phyloP scores from a whole-genome alignment of 2,888 invertebrate genomes.

The Hydrotaea diabolus region DNA sequence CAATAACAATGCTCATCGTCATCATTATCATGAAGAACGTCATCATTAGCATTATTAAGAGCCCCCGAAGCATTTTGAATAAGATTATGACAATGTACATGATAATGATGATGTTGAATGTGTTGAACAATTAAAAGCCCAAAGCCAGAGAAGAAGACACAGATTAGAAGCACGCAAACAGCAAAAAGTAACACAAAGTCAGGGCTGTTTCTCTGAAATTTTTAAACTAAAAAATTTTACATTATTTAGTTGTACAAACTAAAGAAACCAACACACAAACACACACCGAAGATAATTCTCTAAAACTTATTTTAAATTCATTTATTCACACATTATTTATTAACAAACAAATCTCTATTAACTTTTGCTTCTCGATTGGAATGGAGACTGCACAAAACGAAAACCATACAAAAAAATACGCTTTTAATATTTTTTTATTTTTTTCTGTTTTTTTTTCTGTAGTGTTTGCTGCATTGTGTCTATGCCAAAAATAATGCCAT shows the following conservation, averaged over 20 bases:
- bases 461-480: constrained; percentile 89
- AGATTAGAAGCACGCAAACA: constrained; percentile 50
- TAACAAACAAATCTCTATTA: neutral
- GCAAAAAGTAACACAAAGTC: constrained; percentile 58
- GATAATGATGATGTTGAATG: neutral
- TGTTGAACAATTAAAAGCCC: constrained; percentile 22
- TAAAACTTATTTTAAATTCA: neutral
- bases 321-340: constrained; percentile 12
- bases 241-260: neutral
- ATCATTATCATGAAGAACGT: constrained; percentile 26
- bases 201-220: constrained; percentile 20
- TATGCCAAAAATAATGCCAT: constrained; percentile 90
- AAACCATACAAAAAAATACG: constrained; percentile 52
- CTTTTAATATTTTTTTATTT: constrained; percentile 44
- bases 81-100: neutral
- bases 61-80: neutral
- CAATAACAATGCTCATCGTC: constrained; percentile 7
- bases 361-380: neutral
- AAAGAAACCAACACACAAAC: neutral
- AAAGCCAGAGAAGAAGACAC: constrained; percentile 35
- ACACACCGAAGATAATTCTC: neutral
- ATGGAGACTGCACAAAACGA: neutral
- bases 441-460: neutral
- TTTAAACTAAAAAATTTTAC: neutral
- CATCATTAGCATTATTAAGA: constrained; percentile 13